Base-by-base conservation (phyloP, 1,140 invertebrate species). In the Dinoponera quadriceps region DNA sequence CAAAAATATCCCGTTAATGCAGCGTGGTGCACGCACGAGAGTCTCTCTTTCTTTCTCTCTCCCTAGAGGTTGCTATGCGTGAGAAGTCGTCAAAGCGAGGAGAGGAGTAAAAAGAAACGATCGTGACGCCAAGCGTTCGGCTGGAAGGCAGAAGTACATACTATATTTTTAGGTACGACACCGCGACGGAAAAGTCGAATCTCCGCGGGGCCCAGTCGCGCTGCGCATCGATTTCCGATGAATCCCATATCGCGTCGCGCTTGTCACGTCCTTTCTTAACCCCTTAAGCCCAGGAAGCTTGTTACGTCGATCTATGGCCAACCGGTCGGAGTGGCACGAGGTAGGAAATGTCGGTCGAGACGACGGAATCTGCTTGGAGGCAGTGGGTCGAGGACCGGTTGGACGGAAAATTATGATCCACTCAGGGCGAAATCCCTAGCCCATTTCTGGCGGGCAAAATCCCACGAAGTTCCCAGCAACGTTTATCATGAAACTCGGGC, bases 331-430 rank as follows among this genome's bases (percentile, higher is more conserved):
- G 60, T 44, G 48, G 44, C 38, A 74, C 51, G 63, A 71, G 73
- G 62, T 57, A 29, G 55, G 65, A 60, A 51, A 83, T 69, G 65
- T 84, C 73, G 66, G 38, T 51, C 9, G 63, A 14, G 48, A 54
- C 49, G 25, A 59, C 38, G n/a, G 66, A 71, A 57, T 81, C 62
- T 59, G 63, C 57, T 81, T 44, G 22, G 51, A 63, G n/a, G 59
- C 33, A 59, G 49, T 25, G 63, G 55, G 72, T 83, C 38, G 72
- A 78, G 82, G 57, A 25, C 18, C 51, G 51, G 77, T 48, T 68
- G 72, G 65, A 77, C 66, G 83, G 60, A 87, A 87, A 85, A 83
- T 83, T 87, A 85, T 87, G 80, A 85, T 85, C 84, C 83, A 68
- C 60, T 69, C 60, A 65, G 62, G 27, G 38, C 4, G 7, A 82